These are phyloP conservation scores for Helobdella robusta DNA, from an alignment of 2,888 invertebrate genomes.

Conservation along the genomic window DNA sequence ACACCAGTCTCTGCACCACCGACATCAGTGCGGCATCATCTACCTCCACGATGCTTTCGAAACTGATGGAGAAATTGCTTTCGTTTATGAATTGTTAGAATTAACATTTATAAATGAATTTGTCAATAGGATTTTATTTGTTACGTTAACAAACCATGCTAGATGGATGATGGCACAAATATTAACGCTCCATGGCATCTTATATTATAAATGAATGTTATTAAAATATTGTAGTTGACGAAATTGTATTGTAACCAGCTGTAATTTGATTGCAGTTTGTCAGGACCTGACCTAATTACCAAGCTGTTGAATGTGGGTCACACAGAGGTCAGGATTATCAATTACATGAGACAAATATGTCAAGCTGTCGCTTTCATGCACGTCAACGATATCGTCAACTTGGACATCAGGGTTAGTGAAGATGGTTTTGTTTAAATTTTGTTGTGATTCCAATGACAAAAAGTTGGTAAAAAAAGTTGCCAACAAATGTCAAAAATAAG, in stretches of 20 bases:
- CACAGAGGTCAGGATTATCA: conserved; percentile 48
- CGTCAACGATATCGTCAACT: conserved; percentile 49
- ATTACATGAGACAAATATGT: conserved; percentile 51
- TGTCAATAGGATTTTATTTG: not conserved
- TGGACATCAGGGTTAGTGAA: conserved; percentile 48
- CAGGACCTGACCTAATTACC: conserved; percentile 51
- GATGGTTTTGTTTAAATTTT: not conserved
- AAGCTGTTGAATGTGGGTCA: conserved; percentile 42
- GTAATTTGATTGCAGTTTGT: conserved; percentile 40
- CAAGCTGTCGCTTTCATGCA: conserved; percentile 51
- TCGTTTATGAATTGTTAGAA: conserved; percentile 52
- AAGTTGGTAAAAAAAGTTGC: too few relatives aligned
- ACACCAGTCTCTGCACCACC: too few relatives aligned
- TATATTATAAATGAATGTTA: too few relatives aligned
- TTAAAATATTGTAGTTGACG: too few relatives aligned
- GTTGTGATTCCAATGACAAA: too few relatives aligned
- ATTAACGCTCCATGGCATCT: too few relatives aligned
- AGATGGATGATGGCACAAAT: too few relatives aligned
- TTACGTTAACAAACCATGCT: not conserved
- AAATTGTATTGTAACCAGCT: too few relatives aligned
- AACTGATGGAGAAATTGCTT: conserved; percentile 49
- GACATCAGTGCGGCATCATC: too few relatives aligned
- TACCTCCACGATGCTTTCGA: conserved; percentile 52
- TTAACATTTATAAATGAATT: not conserved
- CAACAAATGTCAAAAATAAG: not conserved